Evolutionary conservation across 2,888 invertebrate genomes (phyloP).

Genomic region (Andrena bucephala): DNA sequence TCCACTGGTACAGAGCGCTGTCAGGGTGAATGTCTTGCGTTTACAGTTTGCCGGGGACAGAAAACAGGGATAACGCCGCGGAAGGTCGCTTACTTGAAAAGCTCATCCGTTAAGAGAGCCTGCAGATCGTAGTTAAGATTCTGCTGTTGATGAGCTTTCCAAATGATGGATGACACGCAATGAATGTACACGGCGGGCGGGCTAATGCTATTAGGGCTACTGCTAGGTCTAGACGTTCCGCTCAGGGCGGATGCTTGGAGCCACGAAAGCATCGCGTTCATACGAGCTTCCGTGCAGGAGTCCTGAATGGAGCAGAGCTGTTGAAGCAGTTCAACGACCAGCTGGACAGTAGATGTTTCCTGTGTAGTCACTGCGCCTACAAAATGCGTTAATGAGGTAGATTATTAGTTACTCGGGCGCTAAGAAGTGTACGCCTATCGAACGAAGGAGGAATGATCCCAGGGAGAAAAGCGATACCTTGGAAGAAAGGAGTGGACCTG

Average conservation of each 20-base stretch:
- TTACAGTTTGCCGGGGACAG: neutral
- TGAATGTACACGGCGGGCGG: conserved; percentile 88
- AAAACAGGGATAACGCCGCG: neutral
- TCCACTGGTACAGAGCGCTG: conserved; percentile 91
- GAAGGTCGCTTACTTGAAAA: conserved; percentile 88
- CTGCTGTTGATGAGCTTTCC: conserved; percentile 89
- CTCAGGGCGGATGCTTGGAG: conserved; percentile 87
- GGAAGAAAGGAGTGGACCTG: conserved; percentile 83
- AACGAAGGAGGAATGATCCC: conserved; percentile 19
- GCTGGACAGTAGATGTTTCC: conserved; percentile 85
- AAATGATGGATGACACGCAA: conserved; percentile 93
- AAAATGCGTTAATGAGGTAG: neutral
- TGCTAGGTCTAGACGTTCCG: conserved; percentile 81
- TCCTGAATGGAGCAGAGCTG: conserved; percentile 90
- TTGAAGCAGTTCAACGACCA: conserved; percentile 93
- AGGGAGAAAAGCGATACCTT: conserved; percentile 70
- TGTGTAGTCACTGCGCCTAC: conserved; percentile 75
- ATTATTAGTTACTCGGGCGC: neutral
- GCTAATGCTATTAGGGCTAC: conserved; percentile 72
- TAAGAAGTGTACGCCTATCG: too few relatives aligned
- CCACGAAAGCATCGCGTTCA: conserved; percentile 91
- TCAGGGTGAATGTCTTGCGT: neutral
- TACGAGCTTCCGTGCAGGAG: conserved; percentile 87
- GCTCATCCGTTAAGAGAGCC: conserved; percentile 89
- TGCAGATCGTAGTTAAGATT: conserved; percentile 88